Evolutionary conservation across 2,888 invertebrate species (phyloP).

Genomic region (Zootermopsis nevadensis): DNA sequence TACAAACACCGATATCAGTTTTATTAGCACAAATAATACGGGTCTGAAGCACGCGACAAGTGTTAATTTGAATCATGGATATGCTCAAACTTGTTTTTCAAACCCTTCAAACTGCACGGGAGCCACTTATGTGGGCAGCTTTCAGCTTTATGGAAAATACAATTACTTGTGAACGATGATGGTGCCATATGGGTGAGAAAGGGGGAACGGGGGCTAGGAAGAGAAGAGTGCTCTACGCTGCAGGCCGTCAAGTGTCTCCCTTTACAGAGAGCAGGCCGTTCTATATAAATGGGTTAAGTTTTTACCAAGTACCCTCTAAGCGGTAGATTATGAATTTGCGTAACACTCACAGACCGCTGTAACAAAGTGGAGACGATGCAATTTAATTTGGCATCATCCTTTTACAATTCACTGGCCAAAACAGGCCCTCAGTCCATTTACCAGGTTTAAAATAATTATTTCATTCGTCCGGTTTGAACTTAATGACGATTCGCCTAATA

Average conservation of each 20-base stretch:
- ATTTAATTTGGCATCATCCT: background rate
- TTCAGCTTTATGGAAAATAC: conserved; percentile 42
- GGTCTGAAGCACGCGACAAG: background rate
- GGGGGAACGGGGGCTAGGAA: background rate
- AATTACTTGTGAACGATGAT: conserved; percentile 34
- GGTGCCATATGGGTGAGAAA: background rate
- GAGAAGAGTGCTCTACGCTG: background rate
- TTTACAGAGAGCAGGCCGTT: background rate
- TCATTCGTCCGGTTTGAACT: too few species aligned
- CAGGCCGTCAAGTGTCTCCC: conserved; percentile 18
- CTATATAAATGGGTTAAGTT: conserved; percentile 31
- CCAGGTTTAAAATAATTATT: too few species aligned
- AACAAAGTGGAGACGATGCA: background rate
- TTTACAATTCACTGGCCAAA: background rate
- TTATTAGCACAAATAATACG: conserved; percentile 15
- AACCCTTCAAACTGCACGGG: conserved; percentile 10
- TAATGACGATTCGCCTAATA: too few species aligned
- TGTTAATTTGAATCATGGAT: conserved; percentile 36
- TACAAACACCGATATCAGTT: conserved; percentile 10
- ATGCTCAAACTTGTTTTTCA: conserved; percentile 1
- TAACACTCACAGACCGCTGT: background rate
- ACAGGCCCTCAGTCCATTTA: too few species aligned
- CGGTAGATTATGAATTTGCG: conserved; percentile 1
- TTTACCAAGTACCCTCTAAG: conserved; percentile 9
- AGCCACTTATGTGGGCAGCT: conserved; percentile 10